Evolutionary conservation across 1,140 invertebrate genomes (phyloP).

Genomic region (Ceratina japonica): DNA sequence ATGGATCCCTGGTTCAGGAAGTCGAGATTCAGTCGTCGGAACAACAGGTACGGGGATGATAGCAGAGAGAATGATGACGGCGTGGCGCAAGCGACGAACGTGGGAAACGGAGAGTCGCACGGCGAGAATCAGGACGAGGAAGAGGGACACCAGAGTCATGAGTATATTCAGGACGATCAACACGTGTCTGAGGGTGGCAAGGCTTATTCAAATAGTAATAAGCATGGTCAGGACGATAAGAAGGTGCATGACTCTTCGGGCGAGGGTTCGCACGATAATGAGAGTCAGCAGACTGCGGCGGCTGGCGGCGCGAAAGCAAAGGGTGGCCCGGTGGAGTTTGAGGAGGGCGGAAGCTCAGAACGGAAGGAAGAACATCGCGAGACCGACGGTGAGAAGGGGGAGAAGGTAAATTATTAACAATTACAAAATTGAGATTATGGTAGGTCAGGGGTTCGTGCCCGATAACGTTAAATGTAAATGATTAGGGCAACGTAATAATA

Average conservation of each 20-base stretch:
- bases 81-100: no score
- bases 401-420: conserved; percentile 54
- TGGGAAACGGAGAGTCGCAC: neutral
- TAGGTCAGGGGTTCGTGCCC: no score
- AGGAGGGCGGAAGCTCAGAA: conserved; percentile 68
- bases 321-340: conserved; percentile 55
- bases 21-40: neutral
- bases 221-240: neutral
- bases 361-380: conserved; percentile 67
- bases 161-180: neutral
- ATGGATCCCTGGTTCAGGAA: no score
- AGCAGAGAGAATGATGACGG: no score
- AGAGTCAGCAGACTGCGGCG: conserved; percentile 31
- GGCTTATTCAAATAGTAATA: neutral
- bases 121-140: neutral
- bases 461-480: no score
- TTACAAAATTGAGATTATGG: no score
- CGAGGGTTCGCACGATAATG: conserved; percentile 32
- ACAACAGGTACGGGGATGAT: neutral
- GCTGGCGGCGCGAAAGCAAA: conserved; percentile 14
- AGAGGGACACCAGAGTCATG: neutral
- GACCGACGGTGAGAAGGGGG: conserved; percentile 66
- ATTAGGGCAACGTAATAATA: no score
- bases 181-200: conserved; percentile 19
- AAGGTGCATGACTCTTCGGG: neutral